A percentile compares a stretch with the other conserved stretches of the same genome.
phyloP scores from a whole-genome alignment of 2,888 invertebrate species.

The Herminia tarsipennalis region DNA sequence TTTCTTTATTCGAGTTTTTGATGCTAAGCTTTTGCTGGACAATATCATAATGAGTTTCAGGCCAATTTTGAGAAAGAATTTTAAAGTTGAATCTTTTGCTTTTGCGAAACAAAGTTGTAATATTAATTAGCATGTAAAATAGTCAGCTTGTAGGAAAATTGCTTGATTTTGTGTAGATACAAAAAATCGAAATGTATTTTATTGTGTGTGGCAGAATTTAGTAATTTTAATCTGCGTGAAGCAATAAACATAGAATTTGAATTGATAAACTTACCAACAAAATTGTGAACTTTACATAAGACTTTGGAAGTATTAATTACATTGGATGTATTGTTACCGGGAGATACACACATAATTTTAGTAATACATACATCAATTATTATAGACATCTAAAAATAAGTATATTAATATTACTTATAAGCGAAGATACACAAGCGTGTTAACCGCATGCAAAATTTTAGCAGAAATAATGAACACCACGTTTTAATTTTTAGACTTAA shows the following conservation, averaged over 20 bases:
- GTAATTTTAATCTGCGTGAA: slow-evolving; percentile 13
- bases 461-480: slow-evolving; percentile 57
- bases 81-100: no score
- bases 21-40: background rate
- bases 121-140: no score
- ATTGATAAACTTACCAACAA: slow-evolving; percentile 35
- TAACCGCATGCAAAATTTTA: slow-evolving; percentile 53
- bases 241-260: slow-evolving; percentile 17
- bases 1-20: background rate
- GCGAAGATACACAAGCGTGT: slow-evolving; percentile 54
- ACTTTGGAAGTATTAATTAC: slow-evolving; percentile 24
- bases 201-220: no score
- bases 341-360: slow-evolving; percentile 28
- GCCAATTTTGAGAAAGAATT: no score
- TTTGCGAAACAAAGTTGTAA: no score
- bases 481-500: slow-evolving; percentile 3
- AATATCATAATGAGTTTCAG: no score
- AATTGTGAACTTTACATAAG: slow-evolving; percentile 31
- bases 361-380: slow-evolving; percentile 19
- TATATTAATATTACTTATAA: slow-evolving; percentile 33
- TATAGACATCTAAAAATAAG: slow-evolving; percentile 14
- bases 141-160: no score
- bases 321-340: slow-evolving; percentile 27
- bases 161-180: no score
- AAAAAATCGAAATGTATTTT: no score